Evolutionary conservation across 2,888 invertebrate genomes (phyloP).

Genomic region (Ophioninae sp.): DNA sequence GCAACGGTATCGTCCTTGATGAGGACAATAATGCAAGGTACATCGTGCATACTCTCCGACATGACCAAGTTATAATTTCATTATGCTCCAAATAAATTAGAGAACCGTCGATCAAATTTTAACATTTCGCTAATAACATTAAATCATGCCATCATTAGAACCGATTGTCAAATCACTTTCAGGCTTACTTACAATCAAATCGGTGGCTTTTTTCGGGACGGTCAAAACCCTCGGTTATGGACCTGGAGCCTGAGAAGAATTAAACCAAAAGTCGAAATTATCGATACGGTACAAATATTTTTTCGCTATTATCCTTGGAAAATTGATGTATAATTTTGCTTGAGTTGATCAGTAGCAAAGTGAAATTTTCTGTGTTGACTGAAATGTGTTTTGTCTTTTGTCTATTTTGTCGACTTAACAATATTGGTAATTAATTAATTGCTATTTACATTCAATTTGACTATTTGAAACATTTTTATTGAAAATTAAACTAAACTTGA

Average conservation of each 20-base stretch:
- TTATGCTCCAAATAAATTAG: constrained; percentile 23
- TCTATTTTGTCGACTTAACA: too few species aligned
- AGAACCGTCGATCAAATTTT: constrained; percentile 38
- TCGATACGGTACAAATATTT: constrained; percentile 56
- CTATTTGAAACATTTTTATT: too few species aligned
- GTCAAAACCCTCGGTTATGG: constrained; percentile 67
- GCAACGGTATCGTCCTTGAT: constrained; percentile 72
- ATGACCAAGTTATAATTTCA: constrained; percentile 46
- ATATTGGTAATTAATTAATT: too few species aligned
- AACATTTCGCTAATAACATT: constrained; percentile 37
- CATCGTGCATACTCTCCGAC: constrained; percentile 5
- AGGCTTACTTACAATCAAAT: constrained; percentile 74
- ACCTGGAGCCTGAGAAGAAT: constrained; percentile 64
- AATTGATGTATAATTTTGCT: neutral
- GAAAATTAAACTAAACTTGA: too few species aligned
- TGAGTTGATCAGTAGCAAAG: neutral
- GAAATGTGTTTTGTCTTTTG: too few species aligned
- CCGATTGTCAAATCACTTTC: constrained; percentile 38
- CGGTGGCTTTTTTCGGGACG: constrained; percentile 70
- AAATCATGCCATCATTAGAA: constrained; percentile 31
- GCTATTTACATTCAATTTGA: too few species aligned
- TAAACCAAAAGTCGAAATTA: constrained; percentile 58
- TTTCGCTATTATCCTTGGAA: neutral
- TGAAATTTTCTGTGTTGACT: too few species aligned
- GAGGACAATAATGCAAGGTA: constrained; percentile 69